Conservation (phyloP, 2,888 invertebrate species). For the Unio pictorum region DNA sequence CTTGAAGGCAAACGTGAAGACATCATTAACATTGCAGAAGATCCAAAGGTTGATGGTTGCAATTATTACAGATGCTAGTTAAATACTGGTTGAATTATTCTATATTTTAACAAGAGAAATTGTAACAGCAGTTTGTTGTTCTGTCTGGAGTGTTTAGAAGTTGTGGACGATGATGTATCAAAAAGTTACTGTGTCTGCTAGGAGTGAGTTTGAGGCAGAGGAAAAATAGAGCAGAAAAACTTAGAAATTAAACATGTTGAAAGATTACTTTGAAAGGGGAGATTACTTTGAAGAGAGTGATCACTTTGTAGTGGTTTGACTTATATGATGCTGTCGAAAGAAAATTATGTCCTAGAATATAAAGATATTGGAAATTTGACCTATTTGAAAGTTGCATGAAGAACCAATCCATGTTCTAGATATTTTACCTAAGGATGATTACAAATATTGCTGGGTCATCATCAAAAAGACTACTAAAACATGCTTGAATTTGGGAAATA, state of each 20-base stretch:
- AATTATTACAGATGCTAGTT: conserved; percentile 6
- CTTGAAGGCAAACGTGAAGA: conserved; percentile 1
- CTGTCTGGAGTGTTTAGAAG: conserved; percentile 11
- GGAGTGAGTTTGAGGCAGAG: not conserved
- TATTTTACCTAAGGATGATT: conserved; percentile 7
- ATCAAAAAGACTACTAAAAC: conserved; percentile 7
- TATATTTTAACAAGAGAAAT: conserved; percentile 9
- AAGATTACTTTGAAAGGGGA: conserved; percentile 7
- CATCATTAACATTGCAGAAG: conserved; percentile 1
- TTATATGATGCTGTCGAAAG: conserved; percentile 13
- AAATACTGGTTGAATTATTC: conserved; percentile 7
- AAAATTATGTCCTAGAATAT: conserved; percentile 18
- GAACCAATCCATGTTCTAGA: conserved; percentile 6
- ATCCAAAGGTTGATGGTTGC: not conserved
- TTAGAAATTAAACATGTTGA: conserved; percentile 8
- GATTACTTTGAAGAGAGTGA: conserved; percentile 7
- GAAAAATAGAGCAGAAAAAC: conserved; percentile 1
- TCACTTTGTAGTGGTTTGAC: conserved; percentile 2
- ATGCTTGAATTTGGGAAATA: conserved; percentile 10
- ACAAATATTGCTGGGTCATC: conserved; percentile 13
- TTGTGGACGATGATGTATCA: conserved; percentile 14
- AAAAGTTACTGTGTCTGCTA: conserved; percentile 11
- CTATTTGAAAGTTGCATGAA: conserved; percentile 7
- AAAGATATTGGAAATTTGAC: conserved; percentile 13
- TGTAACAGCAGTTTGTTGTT: conserved; percentile 13